These are phyloP conservation scores for Proctacanthus coquilletti DNA, from an alignment of 1,140 invertebrate genomes.

Conservation along the genomic window DNA sequence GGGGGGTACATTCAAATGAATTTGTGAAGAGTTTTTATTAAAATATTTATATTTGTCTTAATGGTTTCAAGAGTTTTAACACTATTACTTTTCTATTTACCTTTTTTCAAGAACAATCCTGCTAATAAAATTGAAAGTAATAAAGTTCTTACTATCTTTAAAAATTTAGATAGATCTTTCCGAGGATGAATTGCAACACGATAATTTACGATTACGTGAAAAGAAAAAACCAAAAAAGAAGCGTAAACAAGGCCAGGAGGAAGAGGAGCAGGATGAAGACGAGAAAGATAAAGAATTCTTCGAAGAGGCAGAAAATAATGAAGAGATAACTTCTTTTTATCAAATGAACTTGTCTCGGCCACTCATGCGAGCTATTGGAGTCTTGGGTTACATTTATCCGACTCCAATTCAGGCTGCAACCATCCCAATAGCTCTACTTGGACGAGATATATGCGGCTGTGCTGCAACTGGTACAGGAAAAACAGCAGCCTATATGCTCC, in stretches of 20 bases:
- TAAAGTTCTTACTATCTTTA: too few species aligned
- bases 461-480: constrained; percentile 92
- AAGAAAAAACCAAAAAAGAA: constrained; percentile 40
- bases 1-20: too few species aligned
- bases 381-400: constrained; percentile 78
- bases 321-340: constrained; percentile 64
- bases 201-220: constrained; percentile 41
- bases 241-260: constrained; percentile 26
- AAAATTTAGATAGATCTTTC: constrained; percentile 38
- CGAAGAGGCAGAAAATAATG: constrained; percentile 49
- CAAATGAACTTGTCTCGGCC: constrained; percentile 88
- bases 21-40: too few species aligned
- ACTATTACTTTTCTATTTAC: too few species aligned
- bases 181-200: constrained; percentile 55
- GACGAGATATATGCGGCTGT: constrained; percentile 33
- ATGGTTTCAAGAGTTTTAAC: too few species aligned
- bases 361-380: constrained; percentile 71
- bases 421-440: constrained; percentile 81
- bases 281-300: constrained; percentile 51
- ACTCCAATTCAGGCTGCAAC: constrained; percentile 94
- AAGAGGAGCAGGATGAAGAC: constrained; percentile 33
- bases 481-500: constrained; percentile 97
- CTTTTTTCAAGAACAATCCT: too few species aligned
- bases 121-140: too few species aligned
- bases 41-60: too few species aligned